phyloP scores from a whole-genome alignment of 92 coral and sea anemone species.

The Siderastrea siderea region DNA sequence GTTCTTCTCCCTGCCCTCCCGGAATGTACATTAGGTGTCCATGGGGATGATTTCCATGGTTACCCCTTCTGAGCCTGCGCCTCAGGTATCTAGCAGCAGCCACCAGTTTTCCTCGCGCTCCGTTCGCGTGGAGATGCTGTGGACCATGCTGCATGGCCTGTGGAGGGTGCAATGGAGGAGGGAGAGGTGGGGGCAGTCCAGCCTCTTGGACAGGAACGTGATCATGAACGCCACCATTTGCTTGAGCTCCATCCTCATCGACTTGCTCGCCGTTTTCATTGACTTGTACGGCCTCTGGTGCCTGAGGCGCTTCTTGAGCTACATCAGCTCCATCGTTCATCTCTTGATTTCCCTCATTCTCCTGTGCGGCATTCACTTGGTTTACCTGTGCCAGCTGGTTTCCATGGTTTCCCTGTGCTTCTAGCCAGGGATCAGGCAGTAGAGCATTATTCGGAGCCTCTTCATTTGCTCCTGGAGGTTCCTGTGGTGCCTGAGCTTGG shows the following conservation, averaged over 20 bases:
- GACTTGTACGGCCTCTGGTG: no score
- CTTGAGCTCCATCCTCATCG: constrained; percentile 2
- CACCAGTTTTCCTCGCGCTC: neutral
- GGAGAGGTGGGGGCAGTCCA: neutral
- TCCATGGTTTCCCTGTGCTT: no score
- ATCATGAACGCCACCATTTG: neutral
- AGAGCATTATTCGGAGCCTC: neutral
- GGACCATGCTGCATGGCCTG: constrained; percentile 7
- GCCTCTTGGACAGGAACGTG: neutral
- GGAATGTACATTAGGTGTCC: neutral
- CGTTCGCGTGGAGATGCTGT: constrained; percentile 4
- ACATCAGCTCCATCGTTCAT: neutral
- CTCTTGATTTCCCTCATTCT: neutral
- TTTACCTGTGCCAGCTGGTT: neutral
- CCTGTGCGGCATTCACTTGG: neutral
- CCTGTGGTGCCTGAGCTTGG: neutral
- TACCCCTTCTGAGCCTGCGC: constrained; percentile 1
- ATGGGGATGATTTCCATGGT: neutral
- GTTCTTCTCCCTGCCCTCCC: constrained; percentile 26
- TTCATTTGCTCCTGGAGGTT: neutral
- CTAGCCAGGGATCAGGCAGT: no score
- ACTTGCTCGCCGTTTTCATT: neutral
- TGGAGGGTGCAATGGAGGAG: neutral
- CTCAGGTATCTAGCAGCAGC: constrained; percentile 30
- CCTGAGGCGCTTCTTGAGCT: neutral